Base-by-base conservation (phyloP, 2,797 vertebrate species). In the Lycodopsis pacificus region DNA sequence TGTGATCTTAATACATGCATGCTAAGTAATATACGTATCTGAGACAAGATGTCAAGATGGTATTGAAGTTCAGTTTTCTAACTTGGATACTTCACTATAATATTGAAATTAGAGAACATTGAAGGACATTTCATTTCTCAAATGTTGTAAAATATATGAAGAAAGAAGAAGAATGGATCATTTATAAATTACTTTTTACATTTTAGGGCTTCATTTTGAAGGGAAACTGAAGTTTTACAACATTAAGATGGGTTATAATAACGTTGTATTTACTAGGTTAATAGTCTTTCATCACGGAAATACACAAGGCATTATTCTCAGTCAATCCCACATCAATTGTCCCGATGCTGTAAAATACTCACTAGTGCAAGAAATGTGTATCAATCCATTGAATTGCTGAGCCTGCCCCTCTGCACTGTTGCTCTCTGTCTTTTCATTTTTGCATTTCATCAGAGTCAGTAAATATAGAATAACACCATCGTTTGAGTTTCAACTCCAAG, bases 1-100 rank as follows among this genome's bases (percentile, higher is more conserved):
- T 82, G 54, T 66, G 3, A 13, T 76, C 17, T 46, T 51, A 65
- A 61, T 46, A 71, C 68, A 61, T 49, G 44, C 65, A 69, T 53
- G 20, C 13, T 53, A 20, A 17, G 11, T 27, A 40, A 40, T 8
- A n/a, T 20, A 44, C n/a, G 46, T 54, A 27, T 36, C 51, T 51
- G 58, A 58, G n/a, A 25, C 34, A 22, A 63, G 36, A 61, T 65
- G 22, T 30, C 34, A 22, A 58, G 36, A 61, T 65, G 22, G 36
- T 32, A 42, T 25, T 54, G 57, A 53, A 73, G 56, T 12, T 25
- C 1, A 32, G 13, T 64, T 14, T 30, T 34, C 46, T 65, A 25
- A 25, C 25, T 25, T 25, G 25, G 25, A 25, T 25, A 25, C 25
- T 25, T 44, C 1, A 30, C 30, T 25, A 7, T 34, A 65, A 65